Evolutionary conservation across 2,888 invertebrate species (phyloP).

Genomic region (Drosophila mimetica): DNA sequence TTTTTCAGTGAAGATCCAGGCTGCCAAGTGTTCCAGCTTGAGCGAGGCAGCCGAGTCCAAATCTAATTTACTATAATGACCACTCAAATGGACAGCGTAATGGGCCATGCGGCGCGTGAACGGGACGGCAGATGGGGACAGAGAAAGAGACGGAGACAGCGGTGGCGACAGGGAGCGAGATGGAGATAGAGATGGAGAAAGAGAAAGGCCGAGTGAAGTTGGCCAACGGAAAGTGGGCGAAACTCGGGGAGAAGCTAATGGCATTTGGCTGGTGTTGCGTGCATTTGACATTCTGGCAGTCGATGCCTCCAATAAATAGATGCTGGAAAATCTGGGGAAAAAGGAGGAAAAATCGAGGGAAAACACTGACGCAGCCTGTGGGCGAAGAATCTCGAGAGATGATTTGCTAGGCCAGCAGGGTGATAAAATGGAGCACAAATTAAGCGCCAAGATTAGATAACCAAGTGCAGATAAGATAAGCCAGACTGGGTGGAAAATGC

Average conservation of each 20-base stretch:
- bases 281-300: conserved; percentile 47
- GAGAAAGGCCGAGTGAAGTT: conserved; percentile 17
- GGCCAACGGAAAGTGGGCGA: conserved; percentile 37
- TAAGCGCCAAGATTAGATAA: conserved; percentile 18
- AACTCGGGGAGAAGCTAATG: conserved; percentile 29
- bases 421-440: conserved; percentile 20
- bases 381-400: conserved; percentile 14
- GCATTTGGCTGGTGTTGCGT: conserved; percentile 50
- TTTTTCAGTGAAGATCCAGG: conserved; percentile 13
- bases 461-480: conserved; percentile 16
- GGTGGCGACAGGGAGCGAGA: no score
- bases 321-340: neutral
- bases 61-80: conserved; percentile 78
- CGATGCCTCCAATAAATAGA: conserved; percentile 20
- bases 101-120: conserved; percentile 60
- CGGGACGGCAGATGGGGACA: conserved; percentile 10
- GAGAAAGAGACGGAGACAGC: conserved; percentile 21
- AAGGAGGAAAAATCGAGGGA: neutral
- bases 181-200: neutral
- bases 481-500: neutral
- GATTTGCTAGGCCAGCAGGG: conserved; percentile 18
- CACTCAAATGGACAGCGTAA: conserved; percentile 79
- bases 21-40: conserved; percentile 42
- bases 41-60: conserved; percentile 69
- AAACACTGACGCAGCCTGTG: conserved; percentile 18